phyloP scores from a whole-genome alignment of 2,797 vertebrate species.

The Pipistrellus nathusii region DNA sequence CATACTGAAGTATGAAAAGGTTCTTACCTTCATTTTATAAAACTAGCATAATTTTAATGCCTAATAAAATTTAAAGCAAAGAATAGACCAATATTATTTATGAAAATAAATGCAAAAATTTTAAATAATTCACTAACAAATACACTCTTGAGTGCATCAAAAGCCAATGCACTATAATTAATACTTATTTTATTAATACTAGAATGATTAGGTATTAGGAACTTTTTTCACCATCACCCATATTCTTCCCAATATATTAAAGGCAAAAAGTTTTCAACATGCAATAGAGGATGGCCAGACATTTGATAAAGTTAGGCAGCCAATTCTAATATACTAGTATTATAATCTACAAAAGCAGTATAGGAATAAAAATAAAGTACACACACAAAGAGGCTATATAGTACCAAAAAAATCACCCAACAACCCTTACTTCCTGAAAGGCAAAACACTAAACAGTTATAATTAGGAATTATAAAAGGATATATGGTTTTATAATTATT shows the following conservation, averaged over 20 bases:
- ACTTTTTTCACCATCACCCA: background rate
- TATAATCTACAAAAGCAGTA: background rate
- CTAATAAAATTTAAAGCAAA: background rate
- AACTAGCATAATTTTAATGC: background rate
- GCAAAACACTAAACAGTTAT: background rate
- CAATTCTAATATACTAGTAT: background rate
- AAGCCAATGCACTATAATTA: background rate
- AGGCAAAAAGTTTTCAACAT: background rate
- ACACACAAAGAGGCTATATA: background rate
- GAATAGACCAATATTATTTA: background rate
- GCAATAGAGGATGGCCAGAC: background rate
- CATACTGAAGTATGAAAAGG: background rate
- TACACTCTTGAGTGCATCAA: background rate
- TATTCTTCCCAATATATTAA: background rate
- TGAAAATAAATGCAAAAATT: constrained; percentile 1
- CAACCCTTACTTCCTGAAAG: background rate
- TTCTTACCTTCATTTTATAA: background rate
- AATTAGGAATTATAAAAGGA: background rate
- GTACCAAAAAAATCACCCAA: background rate
- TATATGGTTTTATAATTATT: background rate
- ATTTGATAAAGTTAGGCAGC: background rate
- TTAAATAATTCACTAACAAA: background rate
- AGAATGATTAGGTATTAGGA: background rate
- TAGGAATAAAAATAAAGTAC: background rate
- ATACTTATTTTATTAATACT: background rate